A percentile compares a stretch with the other conserved stretches of the same genome.
These are phyloP conservation scores for Dynastes hyllus DNA, from an alignment of 2,888 invertebrate species.

Conservation along the genomic window DNA sequence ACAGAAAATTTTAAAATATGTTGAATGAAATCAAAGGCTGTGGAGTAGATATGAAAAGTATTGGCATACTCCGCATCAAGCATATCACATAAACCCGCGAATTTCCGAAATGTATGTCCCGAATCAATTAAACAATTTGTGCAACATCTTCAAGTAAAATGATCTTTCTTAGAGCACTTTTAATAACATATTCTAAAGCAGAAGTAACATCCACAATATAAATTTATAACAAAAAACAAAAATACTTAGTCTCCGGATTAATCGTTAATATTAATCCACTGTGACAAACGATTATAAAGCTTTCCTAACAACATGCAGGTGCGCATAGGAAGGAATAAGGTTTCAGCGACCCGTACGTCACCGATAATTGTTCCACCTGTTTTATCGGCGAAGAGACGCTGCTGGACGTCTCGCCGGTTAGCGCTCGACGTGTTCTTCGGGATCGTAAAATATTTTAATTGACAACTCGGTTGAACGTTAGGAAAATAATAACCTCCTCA, in stretches of 20 bases:
- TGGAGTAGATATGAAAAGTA: too few relatives aligned
- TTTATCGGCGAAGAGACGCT: slow-evolving; percentile 41
- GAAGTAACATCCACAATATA: too few relatives aligned
- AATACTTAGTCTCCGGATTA: not conserved
- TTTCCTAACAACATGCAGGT: slow-evolving; percentile 47
- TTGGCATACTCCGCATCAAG: too few relatives aligned
- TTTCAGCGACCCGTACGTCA: slow-evolving; percentile 51
- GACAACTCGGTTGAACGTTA: slow-evolving; percentile 38
- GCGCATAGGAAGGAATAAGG: slow-evolving; percentile 31
- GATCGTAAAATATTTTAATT: slow-evolving; percentile 49
- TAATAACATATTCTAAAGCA: too few relatives aligned
- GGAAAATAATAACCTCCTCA: slow-evolving; percentile 33
- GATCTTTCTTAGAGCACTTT: too few relatives aligned
- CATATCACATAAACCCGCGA: too few relatives aligned
- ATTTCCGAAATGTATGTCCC: too few relatives aligned
- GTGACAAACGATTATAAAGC: slow-evolving; percentile 45
- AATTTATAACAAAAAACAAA: too few relatives aligned
- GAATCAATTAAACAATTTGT: too few relatives aligned
- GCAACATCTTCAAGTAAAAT: too few relatives aligned
- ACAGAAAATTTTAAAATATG: too few relatives aligned
- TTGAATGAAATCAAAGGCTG: too few relatives aligned
- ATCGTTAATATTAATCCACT: slow-evolving; percentile 26
- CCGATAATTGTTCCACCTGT: slow-evolving; percentile 54
- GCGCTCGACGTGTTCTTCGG: slow-evolving; percentile 12
- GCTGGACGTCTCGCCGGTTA: slow-evolving; percentile 31